Percentiles rank a stretch among this genome's conserved stretches.
Evolutionary conservation across 2,797 vertebrate genomes (phyloP).

Genomic region (Micromesistius poutassou): DNA sequence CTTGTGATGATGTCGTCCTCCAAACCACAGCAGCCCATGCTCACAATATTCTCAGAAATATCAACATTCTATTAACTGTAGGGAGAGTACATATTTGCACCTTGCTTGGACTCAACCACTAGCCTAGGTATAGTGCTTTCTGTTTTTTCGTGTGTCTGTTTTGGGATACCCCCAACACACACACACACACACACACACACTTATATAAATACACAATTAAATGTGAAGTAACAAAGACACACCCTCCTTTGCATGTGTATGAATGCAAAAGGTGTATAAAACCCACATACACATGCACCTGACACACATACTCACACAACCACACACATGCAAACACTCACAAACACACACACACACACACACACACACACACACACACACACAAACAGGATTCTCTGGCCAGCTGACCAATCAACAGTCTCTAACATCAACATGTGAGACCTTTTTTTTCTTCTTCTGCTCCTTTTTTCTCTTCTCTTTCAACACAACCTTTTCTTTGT

Average conservation of each 20-base stretch:
- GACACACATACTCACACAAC: not conserved
- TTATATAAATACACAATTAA: not conserved
- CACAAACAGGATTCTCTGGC: not conserved
- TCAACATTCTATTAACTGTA: too few species aligned
- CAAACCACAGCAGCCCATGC: too few species aligned
- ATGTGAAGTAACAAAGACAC: not conserved
- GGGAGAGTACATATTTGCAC: too few species aligned
- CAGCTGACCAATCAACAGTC: slow-evolving; percentile 46
- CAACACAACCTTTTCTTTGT: slow-evolving; percentile 62
- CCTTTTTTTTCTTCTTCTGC: not conserved
- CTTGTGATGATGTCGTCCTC: too few species aligned
- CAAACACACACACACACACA: slow-evolving; percentile 14
- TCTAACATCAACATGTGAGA: slow-evolving; percentile 1
- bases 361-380: slow-evolving; percentile 11
- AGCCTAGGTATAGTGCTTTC: too few species aligned
- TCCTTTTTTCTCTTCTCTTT: slow-evolving; percentile 36
- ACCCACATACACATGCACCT: slow-evolving; percentile 9
- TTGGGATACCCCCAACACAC: too few species aligned
- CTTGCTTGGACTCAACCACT: too few species aligned
- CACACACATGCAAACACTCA: not conserved
- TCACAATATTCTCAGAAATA: too few species aligned
- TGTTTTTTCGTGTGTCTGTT: too few species aligned
- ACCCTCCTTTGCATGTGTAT: not conserved
- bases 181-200: too few species aligned
- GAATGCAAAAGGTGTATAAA: not conserved